Base-by-base conservation (phyloP, 2,888 invertebrate genomes). In the Tholera decimalis region DNA sequence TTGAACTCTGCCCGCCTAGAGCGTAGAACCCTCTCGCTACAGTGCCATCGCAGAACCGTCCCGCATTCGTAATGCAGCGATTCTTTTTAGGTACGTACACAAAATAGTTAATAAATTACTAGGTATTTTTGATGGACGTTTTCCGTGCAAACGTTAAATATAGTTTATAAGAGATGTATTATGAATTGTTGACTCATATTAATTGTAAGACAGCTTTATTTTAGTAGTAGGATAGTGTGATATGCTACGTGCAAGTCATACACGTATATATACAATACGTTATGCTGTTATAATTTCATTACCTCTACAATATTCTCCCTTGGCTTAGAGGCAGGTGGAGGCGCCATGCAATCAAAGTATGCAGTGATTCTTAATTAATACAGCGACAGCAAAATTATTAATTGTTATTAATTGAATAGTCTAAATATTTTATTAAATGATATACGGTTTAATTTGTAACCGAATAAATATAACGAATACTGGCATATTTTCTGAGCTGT, bases 21-120 rank as follows among this genome's bases (percentile, higher is more conserved):
- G 43, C 50, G 54, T 28, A 30, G 61, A 58, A 56, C 57, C 46
- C 64, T 69, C 72, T 71, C 49, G 64, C 61, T 61, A 55, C 73
- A 84, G 87, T 91, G 90, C 90, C 90, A 90, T 89, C 83, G 43
- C 49, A 76, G 67, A 68, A 74, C 63, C 70, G 68, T 78, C 79
- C 79, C 83, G 85, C 82, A 83, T 83, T 80, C 82, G 82, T 80
- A 81, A 80, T 63, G 80, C 80, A 77, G 59, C 75, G 73, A 82
- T 85, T 82, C 80, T 77, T 77, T 41, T 56, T 84, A 73, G 61
- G 73, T 82, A 77, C 72, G 73, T 82, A 77, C 72, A 75, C 71
- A 75, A 57, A 70, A 67, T 69, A 79, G 63, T 63, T 53, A 55
- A 74, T 79, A 76, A 60, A 68, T 78, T 46, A 73, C 39, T 78